Evolutionary conservation across 1,140 invertebrate species (phyloP).

Genomic region (Ctenoplectra terminalis): DNA sequence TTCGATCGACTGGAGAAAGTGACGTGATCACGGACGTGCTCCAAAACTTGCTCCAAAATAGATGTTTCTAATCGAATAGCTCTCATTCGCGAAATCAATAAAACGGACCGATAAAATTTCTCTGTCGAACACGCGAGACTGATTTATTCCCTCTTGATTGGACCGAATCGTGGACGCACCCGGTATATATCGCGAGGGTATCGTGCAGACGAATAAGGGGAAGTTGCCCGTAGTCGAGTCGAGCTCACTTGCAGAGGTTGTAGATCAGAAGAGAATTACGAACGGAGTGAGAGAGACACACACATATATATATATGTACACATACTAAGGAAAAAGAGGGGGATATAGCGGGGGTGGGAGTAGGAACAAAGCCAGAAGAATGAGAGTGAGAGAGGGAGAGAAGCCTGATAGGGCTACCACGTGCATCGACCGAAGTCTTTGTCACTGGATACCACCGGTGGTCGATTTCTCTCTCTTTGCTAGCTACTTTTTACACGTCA

Average conservation of each 20-base stretch:
- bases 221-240: neutral
- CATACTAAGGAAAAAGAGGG: too few relatives aligned
- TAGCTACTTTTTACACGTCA: constrained; percentile 9
- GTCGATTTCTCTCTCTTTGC: constrained; percentile 58
- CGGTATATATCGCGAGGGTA: constrained; percentile 1
- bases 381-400: constrained; percentile 5
- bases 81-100: neutral
- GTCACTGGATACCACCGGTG: constrained; percentile 62
- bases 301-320: neutral
- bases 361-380: constrained; percentile 4
- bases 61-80: neutral
- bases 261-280: constrained; percentile 41
- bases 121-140: neutral
- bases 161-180: neutral
- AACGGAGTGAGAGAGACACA: neutral
- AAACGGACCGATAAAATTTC: neutral
- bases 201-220: neutral
- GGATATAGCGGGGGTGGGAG: neutral
- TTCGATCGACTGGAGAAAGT: neutral
- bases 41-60: neutral
- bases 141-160: constrained; percentile 11
- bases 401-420: constrained; percentile 65
- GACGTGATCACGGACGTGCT: too few relatives aligned
- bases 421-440: constrained; percentile 77
- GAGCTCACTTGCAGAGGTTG: constrained; percentile 26